These are phyloP conservation scores for Epinotia nisella DNA, from an alignment of 2,888 invertebrate genomes.

Conservation along the genomic window DNA sequence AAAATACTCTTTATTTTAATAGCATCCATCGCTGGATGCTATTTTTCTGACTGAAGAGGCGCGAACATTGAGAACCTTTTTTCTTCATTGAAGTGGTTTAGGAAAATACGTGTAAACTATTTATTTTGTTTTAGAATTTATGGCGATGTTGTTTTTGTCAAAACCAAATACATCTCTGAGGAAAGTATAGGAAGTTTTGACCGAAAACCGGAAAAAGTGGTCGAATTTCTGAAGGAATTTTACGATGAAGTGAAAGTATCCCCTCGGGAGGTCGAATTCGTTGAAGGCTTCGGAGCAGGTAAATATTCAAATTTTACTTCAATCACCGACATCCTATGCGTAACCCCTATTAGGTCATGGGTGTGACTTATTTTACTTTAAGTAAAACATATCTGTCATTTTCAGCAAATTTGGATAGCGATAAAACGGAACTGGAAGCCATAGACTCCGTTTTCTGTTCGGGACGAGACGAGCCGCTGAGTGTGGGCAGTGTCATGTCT, in stretches of 20 bases:
- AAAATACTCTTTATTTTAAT: too few relatives aligned
- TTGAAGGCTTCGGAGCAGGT: constrained; percentile 94
- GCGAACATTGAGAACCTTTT: too few relatives aligned
- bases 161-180: constrained; percentile 84
- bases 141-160: constrained; percentile 87
- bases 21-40: too few relatives aligned
- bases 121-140: constrained; percentile 79
- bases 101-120: too few relatives aligned
- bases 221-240: constrained; percentile 81
- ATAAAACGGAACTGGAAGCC: constrained; percentile 87
- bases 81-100: too few relatives aligned
- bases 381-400: constrained; percentile 23
- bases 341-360: too few relatives aligned
- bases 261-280: constrained; percentile 88
- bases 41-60: too few relatives aligned
- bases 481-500: constrained; percentile 82
- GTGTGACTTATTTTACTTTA: too few relatives aligned
- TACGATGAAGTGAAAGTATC: constrained; percentile 86
- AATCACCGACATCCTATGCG: too few relatives aligned
- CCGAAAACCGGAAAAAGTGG: constrained; percentile 79
- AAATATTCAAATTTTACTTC: constrained; percentile 21
- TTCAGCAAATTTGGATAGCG: constrained; percentile 81
- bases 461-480: constrained; percentile 82
- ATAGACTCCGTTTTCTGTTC: constrained; percentile 85
- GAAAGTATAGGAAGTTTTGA: constrained; percentile 81